Conservation (phyloP, 92 coral and sea anemone genomes). For the Parazoanthus swiftii region DNA sequence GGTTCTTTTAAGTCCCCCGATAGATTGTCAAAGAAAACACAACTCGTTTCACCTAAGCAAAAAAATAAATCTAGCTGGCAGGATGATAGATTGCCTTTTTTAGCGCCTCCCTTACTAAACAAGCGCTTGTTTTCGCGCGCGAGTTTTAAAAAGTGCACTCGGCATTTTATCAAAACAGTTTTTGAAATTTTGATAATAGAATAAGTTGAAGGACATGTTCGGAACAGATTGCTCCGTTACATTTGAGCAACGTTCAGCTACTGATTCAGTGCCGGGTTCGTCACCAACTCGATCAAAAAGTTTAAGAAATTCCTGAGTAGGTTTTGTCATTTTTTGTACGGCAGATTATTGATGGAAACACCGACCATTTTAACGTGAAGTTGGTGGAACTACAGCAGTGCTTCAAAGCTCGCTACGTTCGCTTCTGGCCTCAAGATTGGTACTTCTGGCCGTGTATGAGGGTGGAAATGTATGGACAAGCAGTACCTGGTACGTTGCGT, state of each 20-base stretch:
- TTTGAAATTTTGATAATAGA: too few species aligned
- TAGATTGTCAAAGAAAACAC: too few species aligned
- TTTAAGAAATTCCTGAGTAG: not conserved
- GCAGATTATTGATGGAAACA: slow-evolving; percentile 75
- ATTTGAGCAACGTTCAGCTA: too few species aligned
- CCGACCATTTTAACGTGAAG: slow-evolving; percentile 59
- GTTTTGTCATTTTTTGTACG: not conserved
- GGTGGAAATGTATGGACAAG: slow-evolving; percentile 74
- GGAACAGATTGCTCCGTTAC: not conserved
- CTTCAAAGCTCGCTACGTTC: slow-evolving; percentile 63
- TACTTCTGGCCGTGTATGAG: slow-evolving; percentile 87
- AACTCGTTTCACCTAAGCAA: too few species aligned
- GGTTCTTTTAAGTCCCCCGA: too few species aligned
- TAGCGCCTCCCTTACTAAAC: too few species aligned
- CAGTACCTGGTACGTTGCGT: slow-evolving; percentile 19
- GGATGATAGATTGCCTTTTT: too few species aligned
- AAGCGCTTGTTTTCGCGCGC: too few species aligned
- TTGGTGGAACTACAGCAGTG: slow-evolving; percentile 57
- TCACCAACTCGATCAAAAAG: not conserved
- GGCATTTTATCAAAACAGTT: too few species aligned
- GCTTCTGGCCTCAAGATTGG: slow-evolving; percentile 83
- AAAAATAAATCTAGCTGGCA: too few species aligned
- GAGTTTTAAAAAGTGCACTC: too few species aligned
- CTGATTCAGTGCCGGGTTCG: not conserved
- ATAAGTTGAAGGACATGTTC: too few species aligned